A percentile compares a stretch with the other conserved stretches of the same genome.
Conservation (phyloP, 2,113 vertebrate species). For the Alces alces region DNA sequence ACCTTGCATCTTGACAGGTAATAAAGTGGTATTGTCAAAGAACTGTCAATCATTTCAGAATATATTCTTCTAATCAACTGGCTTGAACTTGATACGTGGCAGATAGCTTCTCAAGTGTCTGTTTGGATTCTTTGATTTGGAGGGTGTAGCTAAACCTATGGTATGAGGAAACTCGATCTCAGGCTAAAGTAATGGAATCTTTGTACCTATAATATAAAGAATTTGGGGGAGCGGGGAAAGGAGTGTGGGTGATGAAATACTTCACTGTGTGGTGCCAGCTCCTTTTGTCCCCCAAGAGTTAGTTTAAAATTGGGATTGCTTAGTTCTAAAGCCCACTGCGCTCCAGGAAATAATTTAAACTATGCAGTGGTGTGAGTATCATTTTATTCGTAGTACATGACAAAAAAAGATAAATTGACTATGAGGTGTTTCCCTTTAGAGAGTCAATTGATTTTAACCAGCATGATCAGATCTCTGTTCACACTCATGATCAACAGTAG, state of each 20-base stretch:
- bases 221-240: background rate
- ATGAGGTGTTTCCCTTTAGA: slow-evolving; percentile 24
- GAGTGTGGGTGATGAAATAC: slow-evolving; percentile 34
- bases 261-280: background rate
- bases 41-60: slow-evolving; percentile 46
- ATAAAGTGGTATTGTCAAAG: slow-evolving; percentile 23
- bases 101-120: slow-evolving; percentile 58
- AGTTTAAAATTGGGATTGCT: slow-evolving; percentile 19
- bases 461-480: background rate
- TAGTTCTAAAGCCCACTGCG: background rate
- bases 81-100: background rate
- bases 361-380: background rate
- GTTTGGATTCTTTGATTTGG: slow-evolving; percentile 44
- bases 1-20: slow-evolving; percentile 30
- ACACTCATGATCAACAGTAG: background rate
- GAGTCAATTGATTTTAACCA: background rate
- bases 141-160: slow-evolving; percentile 30
- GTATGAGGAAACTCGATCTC: slow-evolving; percentile 47
- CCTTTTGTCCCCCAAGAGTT: background rate
- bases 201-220: slow-evolving; percentile 32
- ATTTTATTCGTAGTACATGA: slow-evolving; percentile 28
- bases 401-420: slow-evolving; percentile 56
- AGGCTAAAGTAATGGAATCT: slow-evolving; percentile 38
- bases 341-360: slow-evolving; percentile 51
- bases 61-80: slow-evolving; percentile 29